Evolutionary conservation across 2,888 invertebrate species (phyloP).

Genomic region (Cacoxenus indagator): DNA sequence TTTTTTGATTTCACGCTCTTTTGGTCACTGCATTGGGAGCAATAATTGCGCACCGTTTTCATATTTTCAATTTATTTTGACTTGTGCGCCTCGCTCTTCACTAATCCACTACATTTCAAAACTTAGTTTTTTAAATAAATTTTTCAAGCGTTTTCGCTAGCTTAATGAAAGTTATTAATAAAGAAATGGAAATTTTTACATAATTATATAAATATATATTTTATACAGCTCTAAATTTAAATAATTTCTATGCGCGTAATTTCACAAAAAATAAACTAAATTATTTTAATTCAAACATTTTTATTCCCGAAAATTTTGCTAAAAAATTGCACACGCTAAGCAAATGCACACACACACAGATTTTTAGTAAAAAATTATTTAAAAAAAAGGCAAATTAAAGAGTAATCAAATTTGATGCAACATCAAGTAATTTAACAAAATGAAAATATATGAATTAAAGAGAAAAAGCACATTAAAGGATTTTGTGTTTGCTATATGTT

Average conservation of each 20-base stretch:
- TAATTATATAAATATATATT: conserved; percentile 25
- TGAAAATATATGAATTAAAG: conserved; percentile 9
- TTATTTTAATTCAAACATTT: background rate
- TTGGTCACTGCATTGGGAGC: no score
- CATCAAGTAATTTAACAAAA: conserved; percentile 27
- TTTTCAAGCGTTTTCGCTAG: background rate
- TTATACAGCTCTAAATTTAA: conserved; percentile 29
- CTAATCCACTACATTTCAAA: no score
- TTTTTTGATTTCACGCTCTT: background rate
- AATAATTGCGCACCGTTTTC: background rate
- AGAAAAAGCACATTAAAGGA: conserved; percentile 7
- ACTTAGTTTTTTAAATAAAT: background rate
- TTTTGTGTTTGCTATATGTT: conserved; percentile 53
- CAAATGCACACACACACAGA: background rate
- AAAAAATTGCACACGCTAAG: conserved; percentile 22
- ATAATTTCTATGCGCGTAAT: background rate
- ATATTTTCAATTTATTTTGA: background rate
- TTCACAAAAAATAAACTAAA: conserved; percentile 7
- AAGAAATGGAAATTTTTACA: conserved; percentile 12
- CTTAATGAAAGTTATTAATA: background rate
- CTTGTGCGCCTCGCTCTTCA: background rate
- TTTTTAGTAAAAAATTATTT: conserved; percentile 1
- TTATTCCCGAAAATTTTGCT: background rate
- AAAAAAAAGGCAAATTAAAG: no score
- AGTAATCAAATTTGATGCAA: conserved; percentile 30